phyloP scores from a whole-genome alignment of 2,888 invertebrate species.

The Siphlonurus alternatus region DNA sequence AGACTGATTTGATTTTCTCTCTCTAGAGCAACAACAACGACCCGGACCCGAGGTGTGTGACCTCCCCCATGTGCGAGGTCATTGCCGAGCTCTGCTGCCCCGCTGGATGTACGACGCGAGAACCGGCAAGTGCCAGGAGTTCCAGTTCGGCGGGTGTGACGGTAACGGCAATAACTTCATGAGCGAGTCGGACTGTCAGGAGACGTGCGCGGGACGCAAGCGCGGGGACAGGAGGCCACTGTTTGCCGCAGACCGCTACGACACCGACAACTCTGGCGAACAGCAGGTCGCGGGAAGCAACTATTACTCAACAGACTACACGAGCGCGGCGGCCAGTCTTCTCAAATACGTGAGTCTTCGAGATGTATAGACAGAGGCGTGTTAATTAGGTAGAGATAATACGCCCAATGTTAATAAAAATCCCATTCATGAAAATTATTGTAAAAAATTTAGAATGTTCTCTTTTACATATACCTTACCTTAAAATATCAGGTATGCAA shows the following conservation, averaged over 20 bases:
- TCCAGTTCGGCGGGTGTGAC: constrained; percentile 38
- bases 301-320: background rate
- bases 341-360: background rate
- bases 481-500: no score
- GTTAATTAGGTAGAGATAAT: no score
- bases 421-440: no score
- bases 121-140: constrained; percentile 30
- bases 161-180: constrained; percentile 37
- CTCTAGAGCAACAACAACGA: no score
- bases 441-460: no score
- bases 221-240: background rate
- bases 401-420: no score
- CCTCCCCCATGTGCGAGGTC: constrained; percentile 4
- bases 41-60: background rate
- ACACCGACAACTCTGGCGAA: background rate
- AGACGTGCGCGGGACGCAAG: constrained; percentile 26
- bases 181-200: constrained; percentile 31
- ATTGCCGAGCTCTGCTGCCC: constrained; percentile 17
- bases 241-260: background rate
- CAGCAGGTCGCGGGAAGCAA: background rate
- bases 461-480: no score
- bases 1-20: no score
- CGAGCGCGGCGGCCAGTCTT: background rate
- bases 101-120: constrained; percentile 31
- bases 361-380: no score